Conservation (phyloP, 2,888 invertebrate species). For the Hemithea aestivaria region DNA sequence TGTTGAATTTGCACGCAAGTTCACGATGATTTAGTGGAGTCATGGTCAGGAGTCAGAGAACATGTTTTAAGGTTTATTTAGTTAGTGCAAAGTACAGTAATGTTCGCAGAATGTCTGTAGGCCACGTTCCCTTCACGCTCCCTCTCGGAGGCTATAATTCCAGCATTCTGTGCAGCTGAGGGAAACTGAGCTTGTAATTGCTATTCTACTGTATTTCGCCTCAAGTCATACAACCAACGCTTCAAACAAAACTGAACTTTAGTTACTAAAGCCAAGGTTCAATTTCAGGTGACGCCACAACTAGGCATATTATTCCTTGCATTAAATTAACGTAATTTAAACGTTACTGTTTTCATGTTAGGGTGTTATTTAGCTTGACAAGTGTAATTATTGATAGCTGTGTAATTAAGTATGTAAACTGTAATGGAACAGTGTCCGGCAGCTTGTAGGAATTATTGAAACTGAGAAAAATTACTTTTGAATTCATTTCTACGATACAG, state of each 20-base stretch:
- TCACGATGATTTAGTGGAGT: too few relatives aligned
- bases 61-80: too few relatives aligned
- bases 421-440: constrained; percentile 2
- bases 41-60: too few relatives aligned
- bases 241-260: not conserved
- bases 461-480: too few relatives aligned
- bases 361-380: constrained; percentile 7
- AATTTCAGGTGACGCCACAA: not conserved
- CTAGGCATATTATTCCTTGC: constrained; percentile 1
- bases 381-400: constrained; percentile 2
- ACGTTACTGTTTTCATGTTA: constrained; percentile 1
- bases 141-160: not conserved
- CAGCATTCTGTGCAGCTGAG: constrained; percentile 7
- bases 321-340: constrained; percentile 2
- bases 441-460: constrained; percentile 11
- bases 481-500: too few relatives aligned
- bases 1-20: too few relatives aligned
- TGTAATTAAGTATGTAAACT: constrained; percentile 26
- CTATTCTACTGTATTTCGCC: constrained; percentile 9
- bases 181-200: constrained; percentile 11
- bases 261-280: not conserved
- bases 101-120: too few relatives aligned
- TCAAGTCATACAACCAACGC: not conserved
- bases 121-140: too few relatives aligned
- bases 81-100: too few relatives aligned